Evolutionary conservation across 2,888 invertebrate species (phyloP).

Genomic region (Sarcophaga carnaria): DNA sequence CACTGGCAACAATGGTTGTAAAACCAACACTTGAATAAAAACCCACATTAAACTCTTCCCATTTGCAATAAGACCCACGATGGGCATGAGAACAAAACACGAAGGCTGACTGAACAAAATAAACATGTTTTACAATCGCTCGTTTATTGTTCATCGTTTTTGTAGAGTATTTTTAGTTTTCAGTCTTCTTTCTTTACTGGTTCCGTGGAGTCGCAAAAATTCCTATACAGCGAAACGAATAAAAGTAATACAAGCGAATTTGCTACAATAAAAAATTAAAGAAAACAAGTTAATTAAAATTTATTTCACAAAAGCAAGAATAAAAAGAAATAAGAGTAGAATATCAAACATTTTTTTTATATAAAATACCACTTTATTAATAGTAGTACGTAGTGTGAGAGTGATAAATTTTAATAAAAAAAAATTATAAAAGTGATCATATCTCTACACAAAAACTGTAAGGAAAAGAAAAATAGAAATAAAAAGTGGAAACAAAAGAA

Average conservation of each 20-base stretch:
- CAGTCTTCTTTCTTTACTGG: constrained; percentile 63
- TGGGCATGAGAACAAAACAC: constrained; percentile 2
- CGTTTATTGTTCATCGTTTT: constrained; percentile 2
- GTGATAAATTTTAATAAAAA: constrained; percentile 14
- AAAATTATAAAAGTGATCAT: constrained; percentile 56
- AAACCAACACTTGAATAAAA: not conserved
- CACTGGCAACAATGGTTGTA: not conserved
- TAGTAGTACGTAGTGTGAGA: not conserved
- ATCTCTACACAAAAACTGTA: constrained; percentile 46
- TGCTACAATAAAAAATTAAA: not conserved
- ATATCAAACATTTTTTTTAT: not conserved
- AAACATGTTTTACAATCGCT: constrained; percentile 40
- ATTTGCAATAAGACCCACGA: constrained; percentile 29
- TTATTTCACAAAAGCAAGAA: not conserved
- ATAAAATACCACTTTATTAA: not conserved
- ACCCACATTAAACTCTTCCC: constrained; percentile 15
- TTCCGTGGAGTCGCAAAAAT: constrained; percentile 63
- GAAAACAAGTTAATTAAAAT: constrained; percentile 22
- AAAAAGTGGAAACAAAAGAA: too few species aligned
- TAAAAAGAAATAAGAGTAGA: too few species aligned
- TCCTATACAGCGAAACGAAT: constrained; percentile 22
- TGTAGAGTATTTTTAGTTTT: constrained; percentile 58
- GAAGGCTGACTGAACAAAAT: not conserved
- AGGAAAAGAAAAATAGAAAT: too few species aligned
- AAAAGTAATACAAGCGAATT: constrained; percentile 12